A percentile compares a stretch with the other conserved stretches of the same genome.
Conservation (phyloP, 2,797 vertebrate species). For the Muscicapa comitata region DNA sequence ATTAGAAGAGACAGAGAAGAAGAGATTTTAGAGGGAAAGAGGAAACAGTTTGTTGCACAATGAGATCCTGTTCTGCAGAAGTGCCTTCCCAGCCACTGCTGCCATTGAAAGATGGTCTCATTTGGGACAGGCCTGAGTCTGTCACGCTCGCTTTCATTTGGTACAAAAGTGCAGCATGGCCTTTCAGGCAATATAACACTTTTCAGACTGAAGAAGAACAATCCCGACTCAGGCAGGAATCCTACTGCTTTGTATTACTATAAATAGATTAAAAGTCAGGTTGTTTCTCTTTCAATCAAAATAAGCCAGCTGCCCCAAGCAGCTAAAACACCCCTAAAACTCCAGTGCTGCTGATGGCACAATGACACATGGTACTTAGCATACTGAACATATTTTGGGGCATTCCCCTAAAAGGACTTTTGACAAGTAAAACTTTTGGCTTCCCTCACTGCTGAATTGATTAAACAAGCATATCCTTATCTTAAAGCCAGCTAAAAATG, state of each 20-base stretch:
- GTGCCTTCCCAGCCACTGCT: background rate
- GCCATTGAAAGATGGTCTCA: background rate
- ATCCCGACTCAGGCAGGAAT: background rate
- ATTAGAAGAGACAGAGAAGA: background rate
- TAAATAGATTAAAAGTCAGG: background rate
- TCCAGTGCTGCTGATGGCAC: background rate
- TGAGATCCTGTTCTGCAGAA: background rate
- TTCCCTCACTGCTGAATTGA: background rate
- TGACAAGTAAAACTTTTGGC: background rate
- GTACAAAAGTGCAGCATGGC: background rate
- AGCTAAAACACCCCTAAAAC: background rate
- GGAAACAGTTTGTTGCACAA: background rate
- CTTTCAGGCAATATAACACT: background rate
- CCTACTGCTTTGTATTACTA: background rate
- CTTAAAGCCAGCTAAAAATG: background rate
- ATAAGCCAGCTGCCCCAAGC: background rate
- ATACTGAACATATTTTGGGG: background rate
- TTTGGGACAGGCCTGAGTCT: background rate
- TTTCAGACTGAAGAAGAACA: background rate
- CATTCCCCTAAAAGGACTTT: background rate
- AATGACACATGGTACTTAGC: background rate
- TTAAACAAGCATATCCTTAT: background rate
- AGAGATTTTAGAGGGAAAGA: background rate
- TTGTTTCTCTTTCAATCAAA: background rate
- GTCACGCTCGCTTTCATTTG: background rate